Evolutionary conservation across 2,113 vertebrate species (phyloP), one percentile per base, ranked within the genome.

Genomic region (Neopipo cinnamomea): DNA sequence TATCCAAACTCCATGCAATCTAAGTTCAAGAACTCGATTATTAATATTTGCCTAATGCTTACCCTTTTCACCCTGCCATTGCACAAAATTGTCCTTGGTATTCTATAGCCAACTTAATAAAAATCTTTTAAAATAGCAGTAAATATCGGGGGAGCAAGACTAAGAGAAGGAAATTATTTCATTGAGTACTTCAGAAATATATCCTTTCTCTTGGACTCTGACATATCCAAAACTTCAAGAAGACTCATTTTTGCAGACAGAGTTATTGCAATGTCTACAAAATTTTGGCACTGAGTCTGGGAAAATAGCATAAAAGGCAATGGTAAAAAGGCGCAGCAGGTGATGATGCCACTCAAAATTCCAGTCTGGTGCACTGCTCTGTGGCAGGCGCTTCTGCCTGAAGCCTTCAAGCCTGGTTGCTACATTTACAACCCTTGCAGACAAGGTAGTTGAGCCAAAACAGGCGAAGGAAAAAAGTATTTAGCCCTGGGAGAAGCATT

Each of bases 331-430:
- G 33, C 5, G 12, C 85, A 95, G 85, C 78, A 92, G 85, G 82
- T 93, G 71, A 96, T 83, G 79, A 93, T 95, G 94, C 67, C 90
- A 78, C 77, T 93, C 81, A 87, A 52, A 95, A 95, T 96, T 96
- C 71, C 72, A 92, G 49, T 73, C 90, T 85, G 49, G 41, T 88
- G 53, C 56, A 56, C 63, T n/a, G 37, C 11, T 78, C 66, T 2
- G 4, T 49, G 63, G 62, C 49, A 92, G 52, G 79, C 0, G 0
- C 31, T 90, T 95, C 78, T 90, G 78, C 67, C 68, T 66, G 55
- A 85, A 91, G 67, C n/a, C 39, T 88, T 66, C 35, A 88, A 58
- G 49, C 49, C 15, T 70, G 62, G 8, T 66, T 92, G 41, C 41
- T 73, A 27, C 52, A 71, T 74, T 88, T 88, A 28, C 31, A 90